Percentiles rank a stretch among this genome's conserved stretches.
Evolutionary conservation across 64 coral and sea anemone species (phyloP).

Genomic region (Montipora foliosa): DNA sequence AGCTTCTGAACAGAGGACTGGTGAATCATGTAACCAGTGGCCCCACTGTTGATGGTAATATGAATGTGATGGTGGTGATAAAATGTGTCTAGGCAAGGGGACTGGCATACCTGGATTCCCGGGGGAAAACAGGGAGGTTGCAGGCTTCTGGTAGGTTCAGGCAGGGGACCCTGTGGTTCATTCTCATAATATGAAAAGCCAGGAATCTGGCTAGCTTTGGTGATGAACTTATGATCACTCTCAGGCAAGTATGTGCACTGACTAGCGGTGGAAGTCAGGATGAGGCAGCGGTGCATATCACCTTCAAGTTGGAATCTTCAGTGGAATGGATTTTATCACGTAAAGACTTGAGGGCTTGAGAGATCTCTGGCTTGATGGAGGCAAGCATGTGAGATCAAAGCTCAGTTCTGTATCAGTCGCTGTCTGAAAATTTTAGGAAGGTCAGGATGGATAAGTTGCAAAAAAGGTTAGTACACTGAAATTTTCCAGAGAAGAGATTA

Average conservation of each 20-base stretch:
- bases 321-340: conserved; percentile 28
- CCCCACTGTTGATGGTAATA: neutral
- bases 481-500: too few relatives aligned
- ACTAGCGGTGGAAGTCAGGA: too few relatives aligned
- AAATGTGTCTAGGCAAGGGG: conserved; percentile 27
- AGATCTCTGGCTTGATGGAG: conserved; percentile 22
- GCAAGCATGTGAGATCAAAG: neutral
- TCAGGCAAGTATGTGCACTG: too few relatives aligned
- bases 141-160: neutral
- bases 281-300: neutral
- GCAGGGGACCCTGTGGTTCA: neutral
- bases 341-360: conserved; percentile 1
- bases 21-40: neutral
- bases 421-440: too few relatives aligned
- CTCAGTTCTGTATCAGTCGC: neutral
- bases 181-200: neutral
- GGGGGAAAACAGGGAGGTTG: neutral
- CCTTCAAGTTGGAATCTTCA: neutral
- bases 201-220: too few relatives aligned
- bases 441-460: too few relatives aligned
- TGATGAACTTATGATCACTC: too few relatives aligned
- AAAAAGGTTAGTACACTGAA: too few relatives aligned
- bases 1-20: neutral
- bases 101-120: neutral
- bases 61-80: conserved; percentile 6